These are phyloP conservation scores for Chionis minor DNA, from an alignment of 2,113 vertebrate genomes.

Conservation along the genomic window DNA sequence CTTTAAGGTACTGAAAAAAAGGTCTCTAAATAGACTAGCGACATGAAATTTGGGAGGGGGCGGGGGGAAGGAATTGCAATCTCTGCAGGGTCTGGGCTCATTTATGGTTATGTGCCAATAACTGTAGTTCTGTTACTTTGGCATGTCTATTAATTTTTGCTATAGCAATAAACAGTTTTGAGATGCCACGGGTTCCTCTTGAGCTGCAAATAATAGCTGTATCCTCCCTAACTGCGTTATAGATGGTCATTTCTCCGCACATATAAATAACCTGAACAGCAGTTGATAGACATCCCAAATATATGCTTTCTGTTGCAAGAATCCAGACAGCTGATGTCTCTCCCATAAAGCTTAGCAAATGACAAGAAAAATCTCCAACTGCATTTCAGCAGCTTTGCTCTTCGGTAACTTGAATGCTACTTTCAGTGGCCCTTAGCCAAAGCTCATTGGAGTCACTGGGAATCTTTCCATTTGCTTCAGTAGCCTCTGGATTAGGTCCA, in stretches of 20 bases:
- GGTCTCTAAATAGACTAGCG: not conserved
- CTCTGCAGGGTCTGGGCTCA: not conserved
- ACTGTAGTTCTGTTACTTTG: not conserved
- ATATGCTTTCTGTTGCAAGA: not conserved
- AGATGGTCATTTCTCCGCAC: not conserved
- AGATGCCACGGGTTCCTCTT: not conserved
- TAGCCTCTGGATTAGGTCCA: constrained; percentile 22
- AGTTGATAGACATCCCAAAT: not conserved
- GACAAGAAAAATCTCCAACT: not conserved
- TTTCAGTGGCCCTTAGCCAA: constrained; percentile 1
- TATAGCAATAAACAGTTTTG: not conserved
- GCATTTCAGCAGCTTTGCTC: not conserved
- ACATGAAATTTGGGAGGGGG: not conserved
- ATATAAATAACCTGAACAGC: not conserved
- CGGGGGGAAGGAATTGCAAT: not conserved
- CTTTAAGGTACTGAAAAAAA: not conserved
- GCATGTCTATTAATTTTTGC: not conserved
- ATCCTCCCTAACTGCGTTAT: not conserved
- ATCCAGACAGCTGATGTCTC: not conserved
- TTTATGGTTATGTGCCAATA: not conserved
- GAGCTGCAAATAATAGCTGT: not conserved
- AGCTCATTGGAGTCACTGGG: not conserved
- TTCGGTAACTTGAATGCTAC: not conserved
- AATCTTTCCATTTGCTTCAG: constrained; percentile 21
- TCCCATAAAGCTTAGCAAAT: not conserved